Evolutionary conservation across 2,888 invertebrate species (phyloP), one percentile per base, ranked within the genome.

Genomic region (Temnothorax unifasciatus): DNA sequence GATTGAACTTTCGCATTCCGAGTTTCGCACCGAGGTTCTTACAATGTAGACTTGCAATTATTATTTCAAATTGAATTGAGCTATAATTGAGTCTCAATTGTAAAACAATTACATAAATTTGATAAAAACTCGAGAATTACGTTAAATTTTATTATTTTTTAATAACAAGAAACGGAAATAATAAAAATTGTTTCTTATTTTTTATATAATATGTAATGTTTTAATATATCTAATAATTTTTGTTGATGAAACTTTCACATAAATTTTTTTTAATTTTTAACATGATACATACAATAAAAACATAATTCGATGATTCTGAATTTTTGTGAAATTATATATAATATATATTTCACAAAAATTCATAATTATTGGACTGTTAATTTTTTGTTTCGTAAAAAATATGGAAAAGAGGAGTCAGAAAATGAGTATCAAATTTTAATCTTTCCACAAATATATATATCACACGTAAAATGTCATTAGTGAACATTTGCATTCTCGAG

Each of bases 1-100:
- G 47, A 77, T 77, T 77, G n/a, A 77, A 77, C 18, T 34, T 75
- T 61, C 59, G 59, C 44, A 29, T 59, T 74, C 44, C 59, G 18
- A n/a, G 18, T 76, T 41, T 47, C 21, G n/a, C 11, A 41, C n/a
- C 29, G 21, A 18, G 15, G 21, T 68, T 59, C 15, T 57, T 47
- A 15, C 1, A 47, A 18, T 0, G 25, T 15, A 41, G 21, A 66
- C n/a, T 66, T 25, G 25, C 41, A 25, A n/a, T 25, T 50, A 76
- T 25, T 50, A 76, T 41, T 76, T 5, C 3, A 52, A n/a, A 25
- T 44, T 61, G 44, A 41, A 54, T 41, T 21, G 44, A 73, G 3
- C 11, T 21, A n/a, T 25, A 13, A n/a, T n/a, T 41, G 44, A 41
- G 8, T 59, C 3, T n/a, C 18, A 73, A 5, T n/a, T 47, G 2